Percentiles rank a stretch among this genome's conserved stretches.
Evolutionary conservation across 2,797 vertebrate genomes (phyloP).

Genomic region (Salarias fasciatus): DNA sequence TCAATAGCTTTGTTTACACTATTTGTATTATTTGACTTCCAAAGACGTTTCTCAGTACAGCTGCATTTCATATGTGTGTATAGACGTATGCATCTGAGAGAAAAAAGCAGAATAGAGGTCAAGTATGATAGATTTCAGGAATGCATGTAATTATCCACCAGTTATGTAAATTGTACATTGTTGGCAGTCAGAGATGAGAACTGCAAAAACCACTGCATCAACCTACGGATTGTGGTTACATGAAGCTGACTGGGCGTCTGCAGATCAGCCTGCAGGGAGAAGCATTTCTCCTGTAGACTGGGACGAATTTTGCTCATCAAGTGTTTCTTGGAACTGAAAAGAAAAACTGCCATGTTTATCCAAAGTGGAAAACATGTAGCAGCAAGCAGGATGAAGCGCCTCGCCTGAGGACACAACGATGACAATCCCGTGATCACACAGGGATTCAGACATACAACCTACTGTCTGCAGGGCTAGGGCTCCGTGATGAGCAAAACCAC

Average conservation of each 20-base stretch:
- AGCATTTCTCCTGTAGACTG: constrained; percentile 14
- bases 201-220: constrained; percentile 1
- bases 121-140: constrained; percentile 1
- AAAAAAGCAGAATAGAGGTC: not conserved
- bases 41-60: not conserved
- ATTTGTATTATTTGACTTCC: no score
- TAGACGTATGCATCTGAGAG: not conserved
- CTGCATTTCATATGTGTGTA: not conserved
- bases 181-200: no score
- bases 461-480: no score
- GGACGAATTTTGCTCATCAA: constrained; percentile 12
- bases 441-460: no score
- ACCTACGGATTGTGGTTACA: constrained; percentile 17
- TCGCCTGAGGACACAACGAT: no score
- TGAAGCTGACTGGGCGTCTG: constrained; percentile 11
- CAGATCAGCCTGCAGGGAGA: constrained; percentile 7
- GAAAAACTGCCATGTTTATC: not conserved
- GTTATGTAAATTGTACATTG: constrained; percentile 7
- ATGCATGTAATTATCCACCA: not conserved
- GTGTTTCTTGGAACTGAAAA: constrained; percentile 1
- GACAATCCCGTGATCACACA: no score
- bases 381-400: no score
- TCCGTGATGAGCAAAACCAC: no score
- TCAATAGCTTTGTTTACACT: no score
- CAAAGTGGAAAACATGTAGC: no score